A percentile compares a stretch with the other conserved stretches of the same genome.
These are phyloP conservation scores for Caenorhabditis brenneri DNA, from an alignment of 1,140 invertebrate genomes.

Conservation along the genomic window DNA sequence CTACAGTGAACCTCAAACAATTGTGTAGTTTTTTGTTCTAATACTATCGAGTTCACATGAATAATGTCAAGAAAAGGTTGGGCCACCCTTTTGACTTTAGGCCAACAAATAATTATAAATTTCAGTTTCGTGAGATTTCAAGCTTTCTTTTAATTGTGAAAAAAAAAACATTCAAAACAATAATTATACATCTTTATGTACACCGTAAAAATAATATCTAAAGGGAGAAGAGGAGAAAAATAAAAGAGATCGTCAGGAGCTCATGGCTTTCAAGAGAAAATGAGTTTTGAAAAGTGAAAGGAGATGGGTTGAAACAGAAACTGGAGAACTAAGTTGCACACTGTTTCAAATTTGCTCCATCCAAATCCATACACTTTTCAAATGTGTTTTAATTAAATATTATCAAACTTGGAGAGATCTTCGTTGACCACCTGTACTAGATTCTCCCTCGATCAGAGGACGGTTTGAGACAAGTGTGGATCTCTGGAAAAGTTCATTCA, in stretches of 20 bases:
- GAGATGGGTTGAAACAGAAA: background rate
- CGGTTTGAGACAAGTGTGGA: slow-evolving; percentile 1
- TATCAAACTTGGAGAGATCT: slow-evolving; percentile 25
- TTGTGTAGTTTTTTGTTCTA: too few species aligned
- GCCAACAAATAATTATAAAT: too few species aligned
- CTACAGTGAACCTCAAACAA: too few species aligned
- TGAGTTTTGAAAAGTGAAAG: background rate
- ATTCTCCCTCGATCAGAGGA: slow-evolving; percentile 6
- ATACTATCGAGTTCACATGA: too few species aligned
- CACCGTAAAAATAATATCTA: slow-evolving; percentile 3
- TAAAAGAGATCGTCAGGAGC: background rate
- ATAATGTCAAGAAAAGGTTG: too few species aligned
- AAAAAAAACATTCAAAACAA: background rate
- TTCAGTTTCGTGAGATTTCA: too few species aligned
- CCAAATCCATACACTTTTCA: too few species aligned
- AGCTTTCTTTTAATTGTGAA: too few species aligned
- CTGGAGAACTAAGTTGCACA: too few species aligned
- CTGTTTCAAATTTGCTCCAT: too few species aligned
- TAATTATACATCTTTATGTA: background rate
- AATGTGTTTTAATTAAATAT: background rate
- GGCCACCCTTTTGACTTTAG: too few species aligned
- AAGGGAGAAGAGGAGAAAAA: background rate
- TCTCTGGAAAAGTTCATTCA: background rate
- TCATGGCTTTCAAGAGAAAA: background rate
- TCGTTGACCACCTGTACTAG: background rate